phyloP scores from a whole-genome alignment of 2,888 invertebrate species.

The Nymphalis c-album region DNA sequence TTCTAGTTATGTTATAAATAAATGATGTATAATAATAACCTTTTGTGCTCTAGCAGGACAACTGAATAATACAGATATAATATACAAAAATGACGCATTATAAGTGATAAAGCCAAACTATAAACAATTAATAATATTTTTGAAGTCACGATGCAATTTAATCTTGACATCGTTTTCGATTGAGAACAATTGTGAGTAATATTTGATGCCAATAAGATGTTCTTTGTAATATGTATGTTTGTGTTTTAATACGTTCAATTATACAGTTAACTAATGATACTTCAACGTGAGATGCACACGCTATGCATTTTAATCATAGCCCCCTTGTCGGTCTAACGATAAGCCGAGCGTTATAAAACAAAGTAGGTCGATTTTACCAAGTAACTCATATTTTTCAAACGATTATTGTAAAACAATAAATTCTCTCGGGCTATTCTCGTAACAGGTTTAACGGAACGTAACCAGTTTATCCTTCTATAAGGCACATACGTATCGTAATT shows the following conservation, averaged over 20 bases:
- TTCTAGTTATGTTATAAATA: conserved; percentile 14
- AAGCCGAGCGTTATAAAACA: conserved; percentile 1
- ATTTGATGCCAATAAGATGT: not conserved
- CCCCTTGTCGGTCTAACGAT: not conserved
- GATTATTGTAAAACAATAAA: conserved; percentile 4
- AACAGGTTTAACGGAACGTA: conserved; percentile 3
- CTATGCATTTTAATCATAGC: conserved; percentile 4
- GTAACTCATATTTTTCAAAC: not conserved
- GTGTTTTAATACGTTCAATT: conserved; percentile 3
- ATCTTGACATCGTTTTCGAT: not conserved
- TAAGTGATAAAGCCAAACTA: not conserved
- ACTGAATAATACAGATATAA: not conserved
- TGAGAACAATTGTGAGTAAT: not conserved
- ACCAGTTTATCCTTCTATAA: conserved; percentile 3
- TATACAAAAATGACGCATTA: not conserved
- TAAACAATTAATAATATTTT: not conserved
- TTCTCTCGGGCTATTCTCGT: conserved; percentile 3
- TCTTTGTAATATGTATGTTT: not conserved
- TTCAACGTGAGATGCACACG: conserved; percentile 7
- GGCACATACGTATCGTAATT: not conserved
- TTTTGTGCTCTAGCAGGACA: conserved; percentile 8
- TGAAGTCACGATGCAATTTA: not conserved
- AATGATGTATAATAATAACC: conserved; percentile 11
- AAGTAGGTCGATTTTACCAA: conserved; percentile 2
- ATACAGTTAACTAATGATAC: conserved; percentile 9